phyloP scores from a whole-genome alignment of 2,113 vertebrate genomes.

The Conger conger region DNA sequence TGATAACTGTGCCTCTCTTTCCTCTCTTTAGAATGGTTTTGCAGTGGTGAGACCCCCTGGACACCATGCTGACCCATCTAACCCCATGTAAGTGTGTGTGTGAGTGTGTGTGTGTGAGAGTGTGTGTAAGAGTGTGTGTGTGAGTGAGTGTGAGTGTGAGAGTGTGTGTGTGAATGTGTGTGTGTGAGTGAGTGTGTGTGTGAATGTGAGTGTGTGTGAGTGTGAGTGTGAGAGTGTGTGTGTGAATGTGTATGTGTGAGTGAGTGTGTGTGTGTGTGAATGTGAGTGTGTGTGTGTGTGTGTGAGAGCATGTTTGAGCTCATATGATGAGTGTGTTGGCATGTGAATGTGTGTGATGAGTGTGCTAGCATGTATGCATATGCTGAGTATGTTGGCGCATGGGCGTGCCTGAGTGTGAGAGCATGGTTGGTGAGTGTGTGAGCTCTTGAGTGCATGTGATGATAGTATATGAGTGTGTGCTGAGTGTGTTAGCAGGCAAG shows the following conservation, averaged over 20 bases:
- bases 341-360: conserved; percentile 12
- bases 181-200: background rate
- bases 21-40: conserved; percentile 82
- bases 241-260: background rate
- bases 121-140: no score
- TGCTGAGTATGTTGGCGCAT: background rate
- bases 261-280: background rate
- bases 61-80: conserved; percentile 84
- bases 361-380: conserved; percentile 18
- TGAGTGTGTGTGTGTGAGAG: background rate
- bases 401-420: conserved; percentile 15
- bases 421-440: background rate
- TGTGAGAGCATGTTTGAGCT: conserved; percentile 39
- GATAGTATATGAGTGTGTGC: conserved; percentile 11
- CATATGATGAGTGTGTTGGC: background rate
- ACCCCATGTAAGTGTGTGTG: conserved; percentile 79
- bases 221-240: conserved; percentile 17
- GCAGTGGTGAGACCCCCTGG: conserved; percentile 89
- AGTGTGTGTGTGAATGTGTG: conserved; percentile 2
- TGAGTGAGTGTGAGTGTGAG: background rate
- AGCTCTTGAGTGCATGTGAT: conserved; percentile 22
- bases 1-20: background rate
- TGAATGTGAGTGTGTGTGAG: background rate
- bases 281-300: no score
- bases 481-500: conserved; percentile 13